phyloP scores from a whole-genome alignment of 2,797 vertebrate genomes.

The Phrynocephalus forsythii region DNA sequence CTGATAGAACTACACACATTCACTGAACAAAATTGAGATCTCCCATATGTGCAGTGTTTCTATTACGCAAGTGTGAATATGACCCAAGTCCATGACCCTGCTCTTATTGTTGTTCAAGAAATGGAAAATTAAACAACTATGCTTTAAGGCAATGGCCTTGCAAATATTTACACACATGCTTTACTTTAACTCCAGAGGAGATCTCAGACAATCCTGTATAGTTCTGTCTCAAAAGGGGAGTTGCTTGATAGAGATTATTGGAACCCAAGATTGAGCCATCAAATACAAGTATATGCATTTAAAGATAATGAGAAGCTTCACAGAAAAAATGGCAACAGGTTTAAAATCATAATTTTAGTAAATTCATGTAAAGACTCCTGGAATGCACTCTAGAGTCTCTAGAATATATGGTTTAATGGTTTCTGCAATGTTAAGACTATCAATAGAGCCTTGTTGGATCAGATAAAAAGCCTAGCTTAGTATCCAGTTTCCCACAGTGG shows the following conservation, averaged over 20 bases:
- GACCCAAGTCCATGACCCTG: neutral
- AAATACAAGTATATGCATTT: neutral
- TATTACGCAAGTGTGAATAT: neutral
- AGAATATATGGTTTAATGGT: neutral
- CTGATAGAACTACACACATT: neutral
- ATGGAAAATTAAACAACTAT: constrained; percentile 20
- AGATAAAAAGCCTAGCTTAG: neutral
- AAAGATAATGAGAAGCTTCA: neutral
- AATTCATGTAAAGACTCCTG: neutral
- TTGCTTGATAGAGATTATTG: constrained; percentile 8
- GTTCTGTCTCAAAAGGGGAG: neutral
- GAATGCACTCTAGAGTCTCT: constrained; percentile 3
- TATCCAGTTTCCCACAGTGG: neutral
- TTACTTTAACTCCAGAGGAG: constrained; percentile 27
- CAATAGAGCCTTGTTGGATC: neutral
- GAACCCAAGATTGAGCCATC: constrained; percentile 6
- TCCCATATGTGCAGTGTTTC: neutral
- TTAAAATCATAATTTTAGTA: neutral
- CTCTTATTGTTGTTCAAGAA: constrained; percentile 23
- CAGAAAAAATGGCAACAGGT: neutral
- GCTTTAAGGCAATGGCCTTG: constrained; percentile 5
- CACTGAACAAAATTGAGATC: neutral
- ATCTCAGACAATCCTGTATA: constrained; percentile 9
- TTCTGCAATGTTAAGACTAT: neutral
- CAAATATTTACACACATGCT: constrained; percentile 23